Evolutionary conservation across 92 coral and sea anemone genomes (phyloP), one percentile per base, ranked within the genome.

Genomic region (Bergia puertoricense): DNA sequence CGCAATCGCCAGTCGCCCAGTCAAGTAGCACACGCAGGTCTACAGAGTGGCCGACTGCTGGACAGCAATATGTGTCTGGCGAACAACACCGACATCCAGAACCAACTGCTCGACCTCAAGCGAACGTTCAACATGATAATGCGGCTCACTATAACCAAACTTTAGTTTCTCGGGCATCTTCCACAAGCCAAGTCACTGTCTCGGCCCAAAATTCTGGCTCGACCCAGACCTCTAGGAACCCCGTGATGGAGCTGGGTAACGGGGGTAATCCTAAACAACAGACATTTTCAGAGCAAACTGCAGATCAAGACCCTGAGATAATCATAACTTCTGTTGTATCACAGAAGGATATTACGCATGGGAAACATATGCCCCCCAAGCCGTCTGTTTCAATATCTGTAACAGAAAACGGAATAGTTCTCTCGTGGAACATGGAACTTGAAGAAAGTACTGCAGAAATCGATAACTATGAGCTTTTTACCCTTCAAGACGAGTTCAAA

Each of bases 351-450:
- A 11, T 38, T 44, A 68, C 8, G n/a, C 14, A 4, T 9, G 37
- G 2, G 36, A 18, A 69, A 14, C 83, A 38, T 20, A 88, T 92
- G 5, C 99, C 95, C 4, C 96, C 96, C 7, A 90, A 94, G 46
- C 99, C 99, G 8, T 85, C 90, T 44, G 98, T 96, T 9, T 95
- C 98, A 0, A 97, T 97, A 74, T 93, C 98, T 2, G 92, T 93
- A 0, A 93, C 95, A 36, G 86, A 95, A 65, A 92, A 90, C 74
- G 97, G 97, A 20, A 97, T 97, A 37, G 99, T 97, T 41, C 91
- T 97, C 45, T 97, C 99, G 0, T 97, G 99, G 99, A 97, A 91
- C 79, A 95, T 97, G 92, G 59, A 85, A 23, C 85, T 93, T 40
- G 94, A 93, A 6, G 92, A 94, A 8, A 88, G 87, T 18, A 76